phyloP scores from a whole-genome alignment of 2,797 vertebrate species.

The Syngnathus rostellatus region DNA sequence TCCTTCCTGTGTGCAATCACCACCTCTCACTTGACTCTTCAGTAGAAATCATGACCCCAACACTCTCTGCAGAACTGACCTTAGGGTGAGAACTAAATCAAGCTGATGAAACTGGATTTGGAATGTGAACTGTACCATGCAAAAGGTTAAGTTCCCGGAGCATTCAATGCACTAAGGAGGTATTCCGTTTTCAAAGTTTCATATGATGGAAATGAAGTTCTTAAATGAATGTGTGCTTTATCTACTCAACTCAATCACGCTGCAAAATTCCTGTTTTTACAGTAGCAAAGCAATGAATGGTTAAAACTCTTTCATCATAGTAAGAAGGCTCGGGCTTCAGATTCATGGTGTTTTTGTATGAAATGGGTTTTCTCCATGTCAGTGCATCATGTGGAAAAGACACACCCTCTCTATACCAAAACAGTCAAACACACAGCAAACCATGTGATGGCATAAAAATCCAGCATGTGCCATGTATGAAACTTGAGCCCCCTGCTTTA shows the following conservation, averaged over 20 bases:
- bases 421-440: too few species aligned
- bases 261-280: background rate
- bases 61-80: conserved; percentile 33
- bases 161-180: background rate
- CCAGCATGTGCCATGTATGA: too few species aligned
- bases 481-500: too few species aligned
- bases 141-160: conserved; percentile 32
- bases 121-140: conserved; percentile 3
- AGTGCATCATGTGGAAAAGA: background rate
- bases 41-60: conserved; percentile 25
- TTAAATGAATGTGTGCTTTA: background rate
- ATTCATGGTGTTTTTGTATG: background rate
- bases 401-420: too few species aligned
- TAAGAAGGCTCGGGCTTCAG: background rate
- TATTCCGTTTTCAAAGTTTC: background rate
- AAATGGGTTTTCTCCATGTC: background rate
- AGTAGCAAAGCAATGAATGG: background rate
- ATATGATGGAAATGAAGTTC: background rate
- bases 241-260: background rate
- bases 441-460: too few species aligned
- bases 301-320: background rate
- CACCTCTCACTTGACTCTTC: conserved; percentile 14
- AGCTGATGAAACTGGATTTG: conserved; percentile 7
- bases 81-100: conserved; percentile 28
- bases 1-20: background rate